Conservation (phyloP, 2,888 invertebrate species). For the Archaeoteleia sp. region DNA sequence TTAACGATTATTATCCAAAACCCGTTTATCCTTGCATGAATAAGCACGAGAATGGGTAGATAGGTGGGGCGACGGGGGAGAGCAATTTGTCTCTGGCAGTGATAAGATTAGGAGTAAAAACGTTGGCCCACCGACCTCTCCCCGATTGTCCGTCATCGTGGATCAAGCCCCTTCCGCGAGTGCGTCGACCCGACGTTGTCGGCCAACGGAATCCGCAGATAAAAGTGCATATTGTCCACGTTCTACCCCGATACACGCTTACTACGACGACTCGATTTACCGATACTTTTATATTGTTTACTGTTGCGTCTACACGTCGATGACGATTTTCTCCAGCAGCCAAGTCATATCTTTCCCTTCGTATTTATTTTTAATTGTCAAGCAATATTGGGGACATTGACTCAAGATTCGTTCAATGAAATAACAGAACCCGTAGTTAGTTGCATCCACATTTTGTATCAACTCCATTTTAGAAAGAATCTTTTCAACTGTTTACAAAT, state of each 20-base stretch:
- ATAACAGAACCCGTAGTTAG: no score
- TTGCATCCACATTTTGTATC: no score
- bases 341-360: no score
- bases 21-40: conserved; percentile 1
- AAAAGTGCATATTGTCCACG: conserved; percentile 63
- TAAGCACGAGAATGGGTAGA: neutral
- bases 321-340: conserved; percentile 17
- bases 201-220: conserved; percentile 58
- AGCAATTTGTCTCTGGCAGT: conserved; percentile 13
- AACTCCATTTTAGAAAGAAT: no score
- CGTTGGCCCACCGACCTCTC: conserved; percentile 31
- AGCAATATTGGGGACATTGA: no score
- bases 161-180: conserved; percentile 43
- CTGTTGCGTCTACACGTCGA: conserved; percentile 33
- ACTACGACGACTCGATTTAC: conserved; percentile 49
- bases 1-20: conserved; percentile 10
- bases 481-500: no score
- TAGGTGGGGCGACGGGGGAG: conserved; percentile 2
- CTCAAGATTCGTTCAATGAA: no score
- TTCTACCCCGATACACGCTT: conserved; percentile 26
- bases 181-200: conserved; percentile 59
- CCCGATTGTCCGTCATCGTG: conserved; percentile 25
- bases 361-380: no score
- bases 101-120: conserved; percentile 43
- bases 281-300: conserved; percentile 50